Evolutionary conservation across 2,888 invertebrate species (phyloP).

Genomic region (Philonicus albiceps): DNA sequence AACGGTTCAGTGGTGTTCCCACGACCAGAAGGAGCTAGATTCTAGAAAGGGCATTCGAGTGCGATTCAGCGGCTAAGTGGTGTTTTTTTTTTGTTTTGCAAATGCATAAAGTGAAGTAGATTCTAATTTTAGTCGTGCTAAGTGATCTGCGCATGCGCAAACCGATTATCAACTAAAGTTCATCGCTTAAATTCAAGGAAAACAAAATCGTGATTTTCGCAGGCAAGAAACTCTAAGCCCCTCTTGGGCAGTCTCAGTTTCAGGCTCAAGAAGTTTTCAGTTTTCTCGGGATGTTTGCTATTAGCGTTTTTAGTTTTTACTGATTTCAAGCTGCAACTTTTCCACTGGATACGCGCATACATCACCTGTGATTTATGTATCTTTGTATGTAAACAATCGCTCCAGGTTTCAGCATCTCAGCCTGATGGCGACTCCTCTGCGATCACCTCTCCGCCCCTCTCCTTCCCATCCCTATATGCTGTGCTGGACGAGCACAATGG

Average conservation of each 20-base stretch:
- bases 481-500: background rate
- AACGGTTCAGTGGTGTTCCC: background rate
- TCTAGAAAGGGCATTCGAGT: background rate
- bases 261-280: conserved; percentile 7
- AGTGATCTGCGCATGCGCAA: conserved; percentile 15
- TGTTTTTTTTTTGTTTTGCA: background rate
- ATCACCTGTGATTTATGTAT: conserved; percentile 12
- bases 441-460: background rate
- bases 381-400: background rate
- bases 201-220: conserved; percentile 14
- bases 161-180: conserved; percentile 8
- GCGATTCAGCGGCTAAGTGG: background rate
- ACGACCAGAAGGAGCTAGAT: background rate
- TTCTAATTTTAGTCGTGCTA: conserved; percentile 23
- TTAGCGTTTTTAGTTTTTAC: background rate
- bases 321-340: background rate
- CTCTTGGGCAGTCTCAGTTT: background rate
- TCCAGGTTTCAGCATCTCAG: background rate
- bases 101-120: conserved; percentile 4
- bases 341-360: background rate
- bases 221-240: background rate
- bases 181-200: background rate
- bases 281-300: background rate
- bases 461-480: background rate
- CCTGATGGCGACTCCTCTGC: background rate